Evolutionary conservation across 1,140 invertebrate genomes (phyloP).

Genomic region (Zelostemma sp.): DNA sequence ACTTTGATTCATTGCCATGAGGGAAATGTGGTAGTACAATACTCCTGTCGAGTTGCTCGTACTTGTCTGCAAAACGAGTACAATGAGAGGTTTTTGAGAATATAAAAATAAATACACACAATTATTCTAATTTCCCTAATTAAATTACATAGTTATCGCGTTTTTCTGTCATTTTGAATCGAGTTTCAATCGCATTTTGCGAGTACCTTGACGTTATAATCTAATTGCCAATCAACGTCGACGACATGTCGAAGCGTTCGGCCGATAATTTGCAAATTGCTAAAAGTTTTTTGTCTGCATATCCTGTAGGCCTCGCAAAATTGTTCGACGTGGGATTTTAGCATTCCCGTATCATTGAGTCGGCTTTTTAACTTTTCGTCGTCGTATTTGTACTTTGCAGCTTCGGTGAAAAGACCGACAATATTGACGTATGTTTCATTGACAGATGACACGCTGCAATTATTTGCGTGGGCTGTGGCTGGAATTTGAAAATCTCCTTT

Average conservation of each 20-base stretch:
- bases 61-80: conserved; percentile 62
- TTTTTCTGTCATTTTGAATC: too few relatives aligned
- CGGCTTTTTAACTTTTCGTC: conserved; percentile 57
- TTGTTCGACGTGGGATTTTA: conserved; percentile 52
- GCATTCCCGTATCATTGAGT: conserved; percentile 54
- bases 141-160: too few relatives aligned
- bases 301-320: conserved; percentile 60
- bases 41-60: conserved; percentile 58
- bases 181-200: too few relatives aligned
- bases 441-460: conserved; percentile 61
- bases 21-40: conserved; percentile 64
- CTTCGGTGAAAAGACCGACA: conserved; percentile 63
- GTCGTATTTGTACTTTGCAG: conserved; percentile 61
- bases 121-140: too few relatives aligned
- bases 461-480: conserved; percentile 32
- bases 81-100: background rate
- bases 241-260: conserved; percentile 73
- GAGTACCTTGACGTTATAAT: conserved; percentile 71
- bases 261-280: conserved; percentile 67
- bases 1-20: conserved; percentile 66
- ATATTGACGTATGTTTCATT: conserved; percentile 66
- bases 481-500: background rate
- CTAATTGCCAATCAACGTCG: conserved; percentile 77
- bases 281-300: conserved; percentile 59
- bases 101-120: too few relatives aligned